Conservation (phyloP, 2,797 vertebrate species). For the Labeo calbasu region DNA sequence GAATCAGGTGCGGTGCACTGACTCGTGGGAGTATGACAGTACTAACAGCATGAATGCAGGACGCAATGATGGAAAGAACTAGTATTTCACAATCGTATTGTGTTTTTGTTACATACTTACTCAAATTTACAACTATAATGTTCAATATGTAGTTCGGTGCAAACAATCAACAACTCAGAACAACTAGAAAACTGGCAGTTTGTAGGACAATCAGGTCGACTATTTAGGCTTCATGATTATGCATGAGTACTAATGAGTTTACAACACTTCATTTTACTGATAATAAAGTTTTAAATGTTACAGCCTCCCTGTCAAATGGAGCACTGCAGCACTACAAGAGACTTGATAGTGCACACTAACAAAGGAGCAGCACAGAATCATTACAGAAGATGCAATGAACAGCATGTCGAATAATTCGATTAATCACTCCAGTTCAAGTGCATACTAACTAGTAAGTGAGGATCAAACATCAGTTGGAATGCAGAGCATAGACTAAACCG, state of each 20-base stretch:
- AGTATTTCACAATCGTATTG: background rate
- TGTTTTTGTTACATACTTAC: background rate
- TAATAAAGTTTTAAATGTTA: background rate
- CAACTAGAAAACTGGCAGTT: too few species aligned
- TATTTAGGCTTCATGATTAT: background rate
- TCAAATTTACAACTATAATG: background rate
- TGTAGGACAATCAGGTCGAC: background rate
- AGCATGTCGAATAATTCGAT: background rate
- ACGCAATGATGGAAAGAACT: background rate
- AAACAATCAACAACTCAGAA: background rate
- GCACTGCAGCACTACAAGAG: background rate
- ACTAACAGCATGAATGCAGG: background rate
- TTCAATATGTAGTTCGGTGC: background rate
- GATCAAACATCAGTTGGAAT: background rate
- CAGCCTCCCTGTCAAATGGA: background rate
- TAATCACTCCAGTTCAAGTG: background rate
- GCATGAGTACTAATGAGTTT: background rate
- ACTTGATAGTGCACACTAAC: conserved; percentile 2
- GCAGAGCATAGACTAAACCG: background rate
- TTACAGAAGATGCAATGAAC: too few species aligned
- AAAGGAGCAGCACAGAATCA: background rate
- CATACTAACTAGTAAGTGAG: background rate
- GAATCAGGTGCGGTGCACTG: background rate
- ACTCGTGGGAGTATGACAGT: background rate
- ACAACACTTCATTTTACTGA: background rate